Percentiles rank a stretch among this genome's conserved stretches.
These are phyloP conservation scores for Pterocles burchelli DNA, from an alignment of 2,113 vertebrate species.

Conservation along the genomic window DNA sequence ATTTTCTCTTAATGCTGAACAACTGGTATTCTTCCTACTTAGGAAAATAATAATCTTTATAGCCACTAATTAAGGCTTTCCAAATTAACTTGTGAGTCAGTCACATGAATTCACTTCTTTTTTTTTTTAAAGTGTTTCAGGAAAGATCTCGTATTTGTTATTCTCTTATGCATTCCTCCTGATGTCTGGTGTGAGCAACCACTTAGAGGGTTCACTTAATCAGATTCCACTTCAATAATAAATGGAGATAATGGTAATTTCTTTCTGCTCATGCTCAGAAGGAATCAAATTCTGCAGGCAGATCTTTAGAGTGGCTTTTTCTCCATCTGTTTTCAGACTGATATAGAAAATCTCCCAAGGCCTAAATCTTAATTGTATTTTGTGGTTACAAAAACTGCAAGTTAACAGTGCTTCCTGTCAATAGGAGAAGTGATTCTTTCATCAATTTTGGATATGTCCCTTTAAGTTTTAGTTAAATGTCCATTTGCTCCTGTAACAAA, in stretches of 20 bases:
- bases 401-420: background rate
- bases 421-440: background rate
- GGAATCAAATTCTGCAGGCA: background rate
- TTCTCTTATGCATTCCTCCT: background rate
- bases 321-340: background rate
- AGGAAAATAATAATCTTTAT: background rate
- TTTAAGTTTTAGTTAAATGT: background rate
- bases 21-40: background rate
- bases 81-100: background rate
- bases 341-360: background rate
- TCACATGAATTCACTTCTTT: background rate
- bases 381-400: background rate
- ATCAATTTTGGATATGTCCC: background rate
- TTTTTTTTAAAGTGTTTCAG: accelerated
- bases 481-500: background rate
- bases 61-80: background rate
- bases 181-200: background rate
- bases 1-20: background rate
- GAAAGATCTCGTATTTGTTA: background rate
- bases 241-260: background rate
- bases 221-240: background rate
- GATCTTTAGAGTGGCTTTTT: background rate
- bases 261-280: background rate
- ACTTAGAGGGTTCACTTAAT: background rate
- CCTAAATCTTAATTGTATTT: background rate